phyloP scores from a whole-genome alignment of 2,888 invertebrate species.

The Iselma pallidipennis region DNA sequence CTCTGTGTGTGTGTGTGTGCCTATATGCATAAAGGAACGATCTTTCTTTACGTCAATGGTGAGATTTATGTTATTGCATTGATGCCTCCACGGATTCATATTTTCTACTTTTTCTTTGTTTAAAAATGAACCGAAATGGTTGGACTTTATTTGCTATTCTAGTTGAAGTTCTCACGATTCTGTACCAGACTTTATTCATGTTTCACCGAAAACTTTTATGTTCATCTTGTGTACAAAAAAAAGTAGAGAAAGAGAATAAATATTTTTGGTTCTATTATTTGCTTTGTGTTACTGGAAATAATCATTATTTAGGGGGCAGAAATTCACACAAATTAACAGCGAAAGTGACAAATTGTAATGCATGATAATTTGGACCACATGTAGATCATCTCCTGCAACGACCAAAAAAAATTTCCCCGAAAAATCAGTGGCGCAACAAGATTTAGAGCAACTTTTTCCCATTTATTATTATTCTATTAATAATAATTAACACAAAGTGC shows the following conservation, averaged over 20 bases:
- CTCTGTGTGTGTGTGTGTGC: too few relatives aligned
- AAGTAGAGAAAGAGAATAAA: not conserved
- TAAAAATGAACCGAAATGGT: not conserved
- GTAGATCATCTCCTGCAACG: not conserved
- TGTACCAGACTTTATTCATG: not conserved
- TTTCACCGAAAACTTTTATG: not conserved
- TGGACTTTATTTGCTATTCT: not conserved
- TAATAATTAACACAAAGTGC: too few relatives aligned
- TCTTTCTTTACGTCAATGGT: too few relatives aligned
- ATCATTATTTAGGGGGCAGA: not conserved
- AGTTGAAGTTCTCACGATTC: not conserved
- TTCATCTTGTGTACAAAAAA: too few relatives aligned
- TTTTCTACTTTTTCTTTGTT: too few relatives aligned
- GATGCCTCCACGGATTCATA: not conserved
- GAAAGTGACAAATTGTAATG: not conserved
- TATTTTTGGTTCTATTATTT: not conserved
- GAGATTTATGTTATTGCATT: too few relatives aligned
- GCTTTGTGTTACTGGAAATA: not conserved
- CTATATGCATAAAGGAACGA: too few relatives aligned
- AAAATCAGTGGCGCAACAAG: not conserved
- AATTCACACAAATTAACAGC: not conserved
- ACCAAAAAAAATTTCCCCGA: not conserved
- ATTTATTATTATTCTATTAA: too few relatives aligned
- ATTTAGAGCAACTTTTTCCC: too few relatives aligned
- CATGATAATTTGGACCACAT: not conserved